These are phyloP conservation scores for Hylaea fasciaria DNA, from an alignment of 2,888 invertebrate genomes.

Conservation along the genomic window DNA sequence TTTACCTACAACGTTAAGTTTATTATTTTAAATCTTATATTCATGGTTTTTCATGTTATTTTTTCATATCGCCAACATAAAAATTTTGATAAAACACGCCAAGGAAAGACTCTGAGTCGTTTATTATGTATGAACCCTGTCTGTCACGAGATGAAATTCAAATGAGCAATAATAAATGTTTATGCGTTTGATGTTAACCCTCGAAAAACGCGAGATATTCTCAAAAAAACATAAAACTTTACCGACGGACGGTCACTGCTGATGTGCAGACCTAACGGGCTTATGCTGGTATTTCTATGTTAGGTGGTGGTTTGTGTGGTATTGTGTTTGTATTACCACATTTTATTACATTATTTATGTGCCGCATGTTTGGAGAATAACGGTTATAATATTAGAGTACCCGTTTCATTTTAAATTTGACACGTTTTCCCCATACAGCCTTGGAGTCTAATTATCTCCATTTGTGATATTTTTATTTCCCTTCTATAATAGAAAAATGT, in stretches of 20 bases:
- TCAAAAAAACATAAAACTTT: conserved; percentile 31
- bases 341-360: conserved; percentile 7
- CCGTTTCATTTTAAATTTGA: too few relatives aligned
- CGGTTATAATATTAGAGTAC: too few relatives aligned
- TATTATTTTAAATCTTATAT: background rate
- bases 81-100: conserved; percentile 37
- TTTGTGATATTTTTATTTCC: too few relatives aligned
- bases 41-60: background rate
- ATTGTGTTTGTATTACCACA: conserved; percentile 29
- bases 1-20: too few relatives aligned
- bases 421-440: too few relatives aligned
- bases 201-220: conserved; percentile 42
- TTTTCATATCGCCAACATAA: conserved; percentile 17
- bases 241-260: conserved; percentile 28
- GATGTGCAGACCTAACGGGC: conserved; percentile 7
- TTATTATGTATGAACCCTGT: conserved; percentile 74
- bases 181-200: conserved; percentile 71
- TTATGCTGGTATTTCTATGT: conserved; percentile 23
- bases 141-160: conserved; percentile 74
- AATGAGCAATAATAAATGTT: conserved; percentile 74
- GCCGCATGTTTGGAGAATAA: too few relatives aligned
- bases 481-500: too few relatives aligned
- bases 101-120: conserved; percentile 41
- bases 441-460: too few relatives aligned
- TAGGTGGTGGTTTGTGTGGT: conserved; percentile 26